Evolutionary conservation across 2,113 vertebrate genomes (phyloP).

Genomic region (Notothenia coriiceps): DNA sequence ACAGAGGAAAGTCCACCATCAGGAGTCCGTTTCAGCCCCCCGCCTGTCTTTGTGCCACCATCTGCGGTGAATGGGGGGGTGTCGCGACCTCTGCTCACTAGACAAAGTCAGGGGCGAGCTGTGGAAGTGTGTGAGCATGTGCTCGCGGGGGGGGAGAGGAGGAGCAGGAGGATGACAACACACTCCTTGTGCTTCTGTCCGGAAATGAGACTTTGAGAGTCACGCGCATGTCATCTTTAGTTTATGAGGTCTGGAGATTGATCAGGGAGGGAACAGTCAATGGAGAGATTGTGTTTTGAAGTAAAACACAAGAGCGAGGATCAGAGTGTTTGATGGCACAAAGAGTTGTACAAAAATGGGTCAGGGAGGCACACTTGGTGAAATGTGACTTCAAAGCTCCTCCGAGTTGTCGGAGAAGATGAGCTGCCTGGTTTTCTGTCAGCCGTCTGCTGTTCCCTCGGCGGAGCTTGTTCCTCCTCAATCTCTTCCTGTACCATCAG

Average conservation of each 20-base stretch:
- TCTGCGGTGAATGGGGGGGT: slow-evolving; percentile 66
- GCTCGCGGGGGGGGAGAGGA: background rate
- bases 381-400: slow-evolving; percentile 55
- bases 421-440: slow-evolving; percentile 54
- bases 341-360: slow-evolving; percentile 51
- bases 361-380: slow-evolving; percentile 42
- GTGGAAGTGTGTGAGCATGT: slow-evolving; percentile 52
- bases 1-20: slow-evolving; percentile 16
- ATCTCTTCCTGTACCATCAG: slow-evolving; percentile 42
- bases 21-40: slow-evolving; percentile 53
- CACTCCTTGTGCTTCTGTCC: slow-evolving; percentile 47
- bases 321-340: slow-evolving; percentile 4
- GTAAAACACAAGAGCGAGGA: background rate
- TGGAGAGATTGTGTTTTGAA: slow-evolving; percentile 30
- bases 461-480: background rate
- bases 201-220: slow-evolving; percentile 55
- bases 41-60: slow-evolving; percentile 72
- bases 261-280: slow-evolving; percentile 38
- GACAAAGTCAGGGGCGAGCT: slow-evolving; percentile 55
- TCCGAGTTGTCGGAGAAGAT: slow-evolving; percentile 5
- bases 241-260: slow-evolving; percentile 2
- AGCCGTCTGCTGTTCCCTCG: slow-evolving; percentile 34
- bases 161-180: slow-evolving; percentile 26
- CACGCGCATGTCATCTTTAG: slow-evolving; percentile 34
- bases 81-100: slow-evolving; percentile 60